Evolutionary conservation across 2,113 vertebrate genomes (phyloP), one percentile per base, ranked within the genome.

Genomic region (Nycticorax nycticorax): DNA sequence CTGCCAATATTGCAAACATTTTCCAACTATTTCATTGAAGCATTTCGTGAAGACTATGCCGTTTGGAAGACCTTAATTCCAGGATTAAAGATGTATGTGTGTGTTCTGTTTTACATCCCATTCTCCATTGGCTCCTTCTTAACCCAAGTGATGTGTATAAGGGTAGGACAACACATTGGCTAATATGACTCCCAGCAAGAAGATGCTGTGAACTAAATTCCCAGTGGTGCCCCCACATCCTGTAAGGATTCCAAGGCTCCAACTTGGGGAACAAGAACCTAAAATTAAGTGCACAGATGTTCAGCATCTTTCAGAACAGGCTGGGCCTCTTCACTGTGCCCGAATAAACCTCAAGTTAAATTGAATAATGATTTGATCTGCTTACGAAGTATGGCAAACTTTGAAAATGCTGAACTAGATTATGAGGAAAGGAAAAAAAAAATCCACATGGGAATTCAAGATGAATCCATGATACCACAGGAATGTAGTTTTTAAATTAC

Each of bases 21-120:
- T 96, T 90, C 90, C 79, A 92, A 14, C 12, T 93, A 48, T 92
- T 92, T 92, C 18, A 60, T 64, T 93, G 47, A 93, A 67, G 37
- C 8, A 0, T 76, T 93, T 85, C 37, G 30, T 80, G 59, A 85
- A 88, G n/a, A 59, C 32, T 79, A 55, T 30, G 30, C 64, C 19
- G 20, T 76, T 82, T 79, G 53, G n/a, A 93, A 76, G 15, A 90
- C 69, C 28, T 43, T 83, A 82, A 63, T 59, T 79, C 37, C 56
- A 23, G 39, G 33, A 96, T 86, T 47, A 77, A n/a, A 95, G 71
- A 23, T 47, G 20, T 47, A 19, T 17, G 20, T 12, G 37, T 43
- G 35, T 57, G 28, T 47, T 57, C 52, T 77, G 26, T 53, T 86
- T 86, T 73, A 74, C 62, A 69, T 27, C 30, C 45, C 68, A 64